Conservation (phyloP, 2,888 invertebrate species). For the Parasteatoda lunata region DNA sequence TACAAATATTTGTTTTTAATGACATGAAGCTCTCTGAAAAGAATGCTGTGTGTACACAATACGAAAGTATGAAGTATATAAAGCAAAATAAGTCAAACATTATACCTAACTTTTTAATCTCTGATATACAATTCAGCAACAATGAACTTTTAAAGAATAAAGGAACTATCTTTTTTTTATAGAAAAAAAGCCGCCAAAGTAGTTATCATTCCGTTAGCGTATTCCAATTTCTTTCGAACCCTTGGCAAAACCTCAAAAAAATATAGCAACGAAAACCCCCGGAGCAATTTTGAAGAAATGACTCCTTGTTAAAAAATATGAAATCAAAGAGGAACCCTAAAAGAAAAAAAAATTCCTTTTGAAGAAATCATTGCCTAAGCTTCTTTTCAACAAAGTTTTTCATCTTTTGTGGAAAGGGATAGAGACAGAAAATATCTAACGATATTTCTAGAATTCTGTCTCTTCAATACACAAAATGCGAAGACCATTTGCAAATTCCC, state of each 20-base stretch:
- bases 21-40: no score
- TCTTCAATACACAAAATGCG: constrained; percentile 15
- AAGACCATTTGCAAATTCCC: constrained; percentile 52
- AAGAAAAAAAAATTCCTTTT: constrained; percentile 12
- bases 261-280: constrained; percentile 6
- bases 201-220: neutral
- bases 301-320: constrained; percentile 35
- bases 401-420: neutral
- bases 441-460: constrained; percentile 22
- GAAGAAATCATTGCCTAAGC: constrained; percentile 40
- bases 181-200: neutral
- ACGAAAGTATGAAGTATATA: no score
- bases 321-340: constrained; percentile 19
- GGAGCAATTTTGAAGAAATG: constrained; percentile 27
- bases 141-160: no score
- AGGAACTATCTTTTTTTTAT: neutral
- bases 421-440: constrained; percentile 18
- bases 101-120: no score
- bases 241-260: constrained; percentile 53
- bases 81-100: no score
- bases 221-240: constrained; percentile 15
- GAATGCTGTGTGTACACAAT: no score
- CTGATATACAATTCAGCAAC: no score
- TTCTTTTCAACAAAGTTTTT: constrained; percentile 29
- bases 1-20: no score